Base-by-base conservation (phyloP, 1,140 invertebrate genomes). In the Conopomorpha cramerella region DNA sequence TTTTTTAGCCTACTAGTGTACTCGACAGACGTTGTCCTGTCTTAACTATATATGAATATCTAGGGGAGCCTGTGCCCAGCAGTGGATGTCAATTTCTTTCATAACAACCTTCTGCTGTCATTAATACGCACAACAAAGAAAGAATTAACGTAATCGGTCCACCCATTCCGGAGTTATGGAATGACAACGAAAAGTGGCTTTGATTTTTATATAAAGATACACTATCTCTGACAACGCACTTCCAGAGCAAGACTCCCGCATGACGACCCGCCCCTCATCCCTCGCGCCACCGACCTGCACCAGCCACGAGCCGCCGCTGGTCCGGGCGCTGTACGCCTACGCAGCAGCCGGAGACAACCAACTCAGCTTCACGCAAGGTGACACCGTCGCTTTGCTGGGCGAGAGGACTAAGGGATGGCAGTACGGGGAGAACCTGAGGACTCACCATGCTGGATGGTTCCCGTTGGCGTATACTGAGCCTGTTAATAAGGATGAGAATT, bases 371-470 rank as follows among this genome's bases (percentile, higher is more conserved):
- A 84, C 91, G 37, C 92, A 95, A 72, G 92, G 92, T 43, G 94
- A 96, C 70, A 79, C 92, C 35, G 89, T 96, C 14, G 87, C 90
- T 4, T 67, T 96, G 41, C 87, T 95, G 44, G 94, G 93, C 60
- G 92, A 94, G 49, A 82, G 92, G 41, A 93, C 91, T 54, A 94
- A 95, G 63, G 93, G 94, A 28, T 97, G 93, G 93, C 93, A 96
- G 64, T 96, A 94, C 59, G 93, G 93, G 14, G 92, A 96, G 63
- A 96, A 96, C 71, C 68, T 93, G 39, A 81, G 92, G 10, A 95
- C 90, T 14, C 90, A 93, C 59, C 84, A 90, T 51, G 89, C 91
- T 40, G 94, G 94, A 10, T 96, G 94, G 94, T 96, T 96, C 70
- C 94, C 93, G 1, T 76, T 95, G 19, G 93, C 94, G 7, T 97